phyloP scores from a whole-genome alignment of 1,140 invertebrate genomes.

The Cheumatopsyche charites region DNA sequence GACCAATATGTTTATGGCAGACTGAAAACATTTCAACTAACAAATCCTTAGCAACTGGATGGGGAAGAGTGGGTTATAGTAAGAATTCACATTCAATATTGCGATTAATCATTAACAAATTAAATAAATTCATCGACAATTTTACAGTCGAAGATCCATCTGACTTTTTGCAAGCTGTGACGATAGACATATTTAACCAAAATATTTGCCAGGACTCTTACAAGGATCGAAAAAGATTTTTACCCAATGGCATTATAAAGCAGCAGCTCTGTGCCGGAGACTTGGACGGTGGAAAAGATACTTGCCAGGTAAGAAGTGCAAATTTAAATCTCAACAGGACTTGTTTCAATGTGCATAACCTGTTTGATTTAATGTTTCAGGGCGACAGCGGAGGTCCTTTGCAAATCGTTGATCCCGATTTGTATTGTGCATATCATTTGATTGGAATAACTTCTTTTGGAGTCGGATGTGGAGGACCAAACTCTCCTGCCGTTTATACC shows the following conservation, averaged over 20 bases:
- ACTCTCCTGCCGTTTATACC: conserved; percentile 60
- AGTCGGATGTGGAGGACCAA: conserved; percentile 52
- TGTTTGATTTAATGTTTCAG: conserved; percentile 46
- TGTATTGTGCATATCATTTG: conserved; percentile 42
- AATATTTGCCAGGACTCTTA: conserved; percentile 56
- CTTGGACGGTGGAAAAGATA: conserved; percentile 69
- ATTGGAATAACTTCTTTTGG: conserved; percentile 56
- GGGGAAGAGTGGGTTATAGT: conserved; percentile 44
- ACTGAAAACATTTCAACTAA: conserved; percentile 28
- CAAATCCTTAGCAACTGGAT: conserved; percentile 55
- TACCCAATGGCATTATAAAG: conserved; percentile 60
- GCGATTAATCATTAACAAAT: conserved; percentile 52
- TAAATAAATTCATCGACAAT: background rate
- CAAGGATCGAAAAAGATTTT: conserved; percentile 49
- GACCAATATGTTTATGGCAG: conserved; percentile 63
- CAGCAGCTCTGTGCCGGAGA: conserved; percentile 73
- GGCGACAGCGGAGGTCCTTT: conserved; percentile 52
- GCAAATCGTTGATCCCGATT: conserved; percentile 14
- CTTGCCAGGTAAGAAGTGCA: conserved; percentile 71
- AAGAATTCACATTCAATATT: conserved; percentile 57
- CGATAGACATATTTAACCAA: conserved; percentile 57
- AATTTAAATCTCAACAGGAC: conserved; percentile 53
- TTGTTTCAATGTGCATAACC: conserved; percentile 47
- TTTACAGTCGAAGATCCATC: conserved; percentile 6
- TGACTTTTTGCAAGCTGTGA: background rate